Conservation (phyloP, 2,888 invertebrate genomes). For the Lycaena phlaeas region DNA sequence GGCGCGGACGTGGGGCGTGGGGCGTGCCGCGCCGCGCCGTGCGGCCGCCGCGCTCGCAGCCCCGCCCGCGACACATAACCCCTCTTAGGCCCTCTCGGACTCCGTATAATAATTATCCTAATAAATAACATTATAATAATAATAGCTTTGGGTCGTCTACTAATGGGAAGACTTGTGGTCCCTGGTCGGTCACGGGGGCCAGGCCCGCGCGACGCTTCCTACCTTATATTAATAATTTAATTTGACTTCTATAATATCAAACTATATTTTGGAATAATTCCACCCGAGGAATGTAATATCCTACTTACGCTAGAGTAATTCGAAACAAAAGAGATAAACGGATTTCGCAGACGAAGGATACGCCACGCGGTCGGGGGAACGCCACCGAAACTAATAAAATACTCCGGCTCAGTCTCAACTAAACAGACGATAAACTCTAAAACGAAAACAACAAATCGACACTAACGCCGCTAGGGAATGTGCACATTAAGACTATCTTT, state of each 20-base stretch:
- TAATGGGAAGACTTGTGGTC: slow-evolving; percentile 66
- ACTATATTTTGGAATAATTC: slow-evolving; percentile 52
- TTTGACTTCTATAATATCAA: slow-evolving; percentile 10
- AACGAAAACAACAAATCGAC: slow-evolving; percentile 64
- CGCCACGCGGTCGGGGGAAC: background rate
- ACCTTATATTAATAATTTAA: slow-evolving; percentile 18
- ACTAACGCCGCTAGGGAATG: slow-evolving; percentile 66
- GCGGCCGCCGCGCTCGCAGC: background rate
- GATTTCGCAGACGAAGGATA: background rate
- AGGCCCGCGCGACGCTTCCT: background rate
- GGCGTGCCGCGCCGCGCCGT: slow-evolving; percentile 1
- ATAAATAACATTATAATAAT: slow-evolving; percentile 55
- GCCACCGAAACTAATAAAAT: slow-evolving; percentile 29
- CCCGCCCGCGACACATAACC: slow-evolving; percentile 1
- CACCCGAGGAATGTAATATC: slow-evolving; percentile 52
- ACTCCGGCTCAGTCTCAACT: slow-evolving; percentile 69
- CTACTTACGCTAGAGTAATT: slow-evolving; percentile 8
- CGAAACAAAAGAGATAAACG: slow-evolving; percentile 7
- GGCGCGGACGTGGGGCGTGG: too few relatives aligned
- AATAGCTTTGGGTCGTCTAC: slow-evolving; percentile 61
- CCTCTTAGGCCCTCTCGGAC: slow-evolving; percentile 12
- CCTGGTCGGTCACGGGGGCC: slow-evolving; percentile 23
- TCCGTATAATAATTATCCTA: slow-evolving; percentile 34
- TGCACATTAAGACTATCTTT: slow-evolving; percentile 60
- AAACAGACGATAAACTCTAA: slow-evolving; percentile 58